These are phyloP conservation scores for Ditylenchus weischeri DNA, from an alignment of 2,888 invertebrate genomes.

Conservation along the genomic window DNA sequence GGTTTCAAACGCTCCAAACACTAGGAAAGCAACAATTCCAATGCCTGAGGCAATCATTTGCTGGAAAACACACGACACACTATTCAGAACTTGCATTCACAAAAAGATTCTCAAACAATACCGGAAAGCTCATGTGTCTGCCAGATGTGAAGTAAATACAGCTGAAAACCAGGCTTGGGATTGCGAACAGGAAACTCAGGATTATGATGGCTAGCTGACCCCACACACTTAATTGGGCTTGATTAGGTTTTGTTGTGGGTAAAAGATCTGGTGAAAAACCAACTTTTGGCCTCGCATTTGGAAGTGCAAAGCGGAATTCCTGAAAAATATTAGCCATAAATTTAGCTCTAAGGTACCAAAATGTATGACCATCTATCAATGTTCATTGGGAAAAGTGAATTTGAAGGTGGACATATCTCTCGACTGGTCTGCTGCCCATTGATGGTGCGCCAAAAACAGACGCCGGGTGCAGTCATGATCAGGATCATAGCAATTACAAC, in stretches of 20 bases:
- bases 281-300: slow-evolving; percentile 57
- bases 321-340: too few species aligned
- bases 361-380: slow-evolving; percentile 50
- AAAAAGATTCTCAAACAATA: background rate
- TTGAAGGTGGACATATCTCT: slow-evolving; percentile 54
- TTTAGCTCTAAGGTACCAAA: too few species aligned
- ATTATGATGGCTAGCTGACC: slow-evolving; percentile 57
- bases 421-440: slow-evolving; percentile 43
- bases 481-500: slow-evolving; percentile 53
- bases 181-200: slow-evolving; percentile 49
- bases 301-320: slow-evolving; percentile 53
- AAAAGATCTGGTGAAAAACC: slow-evolving; percentile 6
- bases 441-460: slow-evolving; percentile 53
- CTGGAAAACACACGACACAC: slow-evolving; percentile 33
- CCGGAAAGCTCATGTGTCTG: slow-evolving; percentile 28
- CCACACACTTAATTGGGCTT: slow-evolving; percentile 44
- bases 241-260: slow-evolving; percentile 20
- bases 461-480: slow-evolving; percentile 57
- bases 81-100: background rate
- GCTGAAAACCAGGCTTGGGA: slow-evolving; percentile 50
- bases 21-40: slow-evolving; percentile 50
- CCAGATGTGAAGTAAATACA: slow-evolving; percentile 52
- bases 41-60: slow-evolving; percentile 49
- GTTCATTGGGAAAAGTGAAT: slow-evolving; percentile 58
- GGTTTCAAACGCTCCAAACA: slow-evolving; percentile 57